A percentile compares a stretch with the other conserved stretches of the same genome.
Evolutionary conservation across 1,140 invertebrate genomes (phyloP).

Genomic region (Leptinotarsa texana): DNA sequence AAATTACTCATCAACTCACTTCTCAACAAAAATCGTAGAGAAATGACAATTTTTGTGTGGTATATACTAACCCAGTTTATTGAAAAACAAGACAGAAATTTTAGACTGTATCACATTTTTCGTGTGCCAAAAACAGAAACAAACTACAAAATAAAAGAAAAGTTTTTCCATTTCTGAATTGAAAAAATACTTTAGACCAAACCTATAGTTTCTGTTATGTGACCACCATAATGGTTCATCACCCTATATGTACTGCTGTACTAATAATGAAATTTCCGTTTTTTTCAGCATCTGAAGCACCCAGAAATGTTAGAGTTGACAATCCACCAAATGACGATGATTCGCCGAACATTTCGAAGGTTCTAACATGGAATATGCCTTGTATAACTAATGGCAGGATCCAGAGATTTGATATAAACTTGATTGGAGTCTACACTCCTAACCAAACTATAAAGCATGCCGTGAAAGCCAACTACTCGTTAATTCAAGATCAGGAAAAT

Average conservation of each 20-base stretch:
- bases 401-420: not conserved
- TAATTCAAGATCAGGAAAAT: not conserved
- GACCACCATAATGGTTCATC: no score
- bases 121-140: no score
- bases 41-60: no score
- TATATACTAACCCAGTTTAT: no score
- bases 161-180: no score
- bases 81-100: no score
- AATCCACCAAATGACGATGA: not conserved
- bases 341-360: not conserved
- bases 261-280: not conserved
- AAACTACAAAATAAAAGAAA: no score
- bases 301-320: not conserved
- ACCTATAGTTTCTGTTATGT: no score
- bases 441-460: not conserved
- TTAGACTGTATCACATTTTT: no score
- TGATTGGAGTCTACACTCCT: constrained; percentile 13
- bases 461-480: not conserved
- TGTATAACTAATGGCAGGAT: constrained; percentile 35
- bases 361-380: constrained; percentile 29
- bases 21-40: no score
- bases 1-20: no score
- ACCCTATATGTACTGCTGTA: not conserved
- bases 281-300: constrained; percentile 8
- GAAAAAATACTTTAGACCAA: no score